Evolutionary conservation across 2,113 vertebrate genomes (phyloP).

Genomic region (Antennarius striatus): DNA sequence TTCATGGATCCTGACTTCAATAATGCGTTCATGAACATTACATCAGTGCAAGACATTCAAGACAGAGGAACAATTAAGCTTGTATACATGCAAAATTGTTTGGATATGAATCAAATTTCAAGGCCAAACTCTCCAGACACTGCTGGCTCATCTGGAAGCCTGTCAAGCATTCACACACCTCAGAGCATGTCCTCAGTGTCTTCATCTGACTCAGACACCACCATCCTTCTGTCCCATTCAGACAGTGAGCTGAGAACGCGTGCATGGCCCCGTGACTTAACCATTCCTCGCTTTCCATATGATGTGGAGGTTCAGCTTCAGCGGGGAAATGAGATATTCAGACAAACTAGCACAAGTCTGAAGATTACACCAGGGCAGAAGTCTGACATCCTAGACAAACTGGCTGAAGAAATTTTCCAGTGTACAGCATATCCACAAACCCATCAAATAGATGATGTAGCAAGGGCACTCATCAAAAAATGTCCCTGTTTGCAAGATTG

Average conservation of each 20-base stretch:
- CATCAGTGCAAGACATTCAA: too few relatives aligned
- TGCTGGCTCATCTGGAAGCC: neutral
- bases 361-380: conserved; percentile 6
- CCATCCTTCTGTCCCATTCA: conserved; percentile 12
- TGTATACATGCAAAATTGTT: neutral
- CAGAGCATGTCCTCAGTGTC: neutral
- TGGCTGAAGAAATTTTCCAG: too few relatives aligned
- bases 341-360: too few relatives aligned
- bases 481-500: too few relatives aligned
- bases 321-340: conserved; percentile 7
- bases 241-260: neutral
- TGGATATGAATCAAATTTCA: neutral
- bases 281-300: conserved; percentile 3
- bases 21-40: too few relatives aligned
- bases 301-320: conserved; percentile 10
- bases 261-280: neutral
- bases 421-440: conserved; percentile 4
- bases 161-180: neutral
- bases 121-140: neutral
- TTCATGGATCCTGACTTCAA: conserved; percentile 29
- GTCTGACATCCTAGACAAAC: neutral
- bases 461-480: neutral
- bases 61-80: conserved; percentile 6
- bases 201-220: neutral
- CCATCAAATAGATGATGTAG: conserved; percentile 5